A percentile compares a stretch with the other conserved stretches of the same genome.
Evolutionary conservation across 2,888 invertebrate species (phyloP).

Genomic region (Suillia variegata): DNA sequence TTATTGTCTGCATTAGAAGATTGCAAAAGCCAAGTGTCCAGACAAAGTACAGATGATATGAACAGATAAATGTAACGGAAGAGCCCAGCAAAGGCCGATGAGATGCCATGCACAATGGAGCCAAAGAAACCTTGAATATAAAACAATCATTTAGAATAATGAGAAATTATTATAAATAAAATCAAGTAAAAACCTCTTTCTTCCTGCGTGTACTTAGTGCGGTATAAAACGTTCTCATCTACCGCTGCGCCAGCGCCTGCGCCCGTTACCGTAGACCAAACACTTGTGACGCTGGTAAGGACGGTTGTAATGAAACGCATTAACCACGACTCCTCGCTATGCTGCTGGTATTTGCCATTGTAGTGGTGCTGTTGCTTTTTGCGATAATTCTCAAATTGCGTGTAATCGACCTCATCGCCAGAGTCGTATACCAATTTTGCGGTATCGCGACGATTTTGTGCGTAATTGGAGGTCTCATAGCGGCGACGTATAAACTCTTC

Average conservation of each 20-base stretch:
- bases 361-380: conserved; percentile 28
- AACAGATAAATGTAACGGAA: conserved; percentile 50
- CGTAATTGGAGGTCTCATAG: conserved; percentile 44
- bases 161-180: not conserved
- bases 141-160: not conserved
- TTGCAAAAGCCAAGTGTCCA: conserved; percentile 54
- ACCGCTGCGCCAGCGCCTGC: conserved; percentile 29
- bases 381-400: conserved; percentile 37
- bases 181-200: conserved; percentile 35
- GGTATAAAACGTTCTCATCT: conserved; percentile 36
- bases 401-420: conserved; percentile 55
- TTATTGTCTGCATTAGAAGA: conserved; percentile 48
- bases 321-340: conserved; percentile 45
- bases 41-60: conserved; percentile 54
- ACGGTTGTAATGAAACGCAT: conserved; percentile 47
- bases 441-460: conserved; percentile 31
- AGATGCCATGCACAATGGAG: conserved; percentile 36
- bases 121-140: conserved; percentile 42
- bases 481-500: conserved; percentile 57
- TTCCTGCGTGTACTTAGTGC: conserved; percentile 36
- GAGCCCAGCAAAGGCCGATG: conserved; percentile 36
- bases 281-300: conserved; percentile 34
- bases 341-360: conserved; percentile 12
- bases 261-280: conserved; percentile 39
- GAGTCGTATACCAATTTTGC: conserved; percentile 55